Base-by-base conservation (phyloP, 2,888 invertebrate genomes). In the Pherbina coryleti region DNA sequence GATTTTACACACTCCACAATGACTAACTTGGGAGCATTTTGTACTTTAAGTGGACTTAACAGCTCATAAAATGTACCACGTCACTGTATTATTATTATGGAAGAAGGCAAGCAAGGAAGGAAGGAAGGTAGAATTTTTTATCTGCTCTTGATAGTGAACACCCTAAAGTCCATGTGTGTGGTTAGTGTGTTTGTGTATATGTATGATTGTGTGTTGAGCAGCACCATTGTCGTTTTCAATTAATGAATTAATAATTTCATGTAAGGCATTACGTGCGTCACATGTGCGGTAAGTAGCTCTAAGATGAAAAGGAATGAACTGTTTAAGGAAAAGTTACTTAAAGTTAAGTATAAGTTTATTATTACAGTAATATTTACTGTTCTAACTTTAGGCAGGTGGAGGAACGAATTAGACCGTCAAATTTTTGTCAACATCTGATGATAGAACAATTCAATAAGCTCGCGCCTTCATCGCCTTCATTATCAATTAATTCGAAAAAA, bases 11-110 rank as follows among this genome's bases (percentile, higher is more conserved):
- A 83, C 84, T 84, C 83, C 79, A 82, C 83, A 84, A 87, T 86
- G 84, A 84, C 84, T 86, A 86, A 85, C 87, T 87, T 84, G 87
- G 87, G 87, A 87, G 86, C 84, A 87, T 87, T 87, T 87, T 86
- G 84, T 84, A 82, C 82, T 86, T 86, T 80, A 83, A 83, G 82
- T 83, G 83, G 81, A 74, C 81, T 82, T 82, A 82, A 84, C 86
- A 87, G 85, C 86, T 87, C 85, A 85, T 87, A 86, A 87, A 87
- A 85, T 84, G 84, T 80, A 82, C 84, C 53, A 25, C 55, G 66
- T 55, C 55, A 11, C 75, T 53, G 28, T 34, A 60, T 44, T 44
- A 44, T 37, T 44, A 60, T 49, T 19, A 25, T 49, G 44, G 69
- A 25, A 22, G 22, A 22, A 19, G 19, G 14, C 8, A 19, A 60